These are phyloP conservation scores for Yponomeuta evonymella DNA, from an alignment of 2,888 invertebrate genomes.

Conservation along the genomic window DNA sequence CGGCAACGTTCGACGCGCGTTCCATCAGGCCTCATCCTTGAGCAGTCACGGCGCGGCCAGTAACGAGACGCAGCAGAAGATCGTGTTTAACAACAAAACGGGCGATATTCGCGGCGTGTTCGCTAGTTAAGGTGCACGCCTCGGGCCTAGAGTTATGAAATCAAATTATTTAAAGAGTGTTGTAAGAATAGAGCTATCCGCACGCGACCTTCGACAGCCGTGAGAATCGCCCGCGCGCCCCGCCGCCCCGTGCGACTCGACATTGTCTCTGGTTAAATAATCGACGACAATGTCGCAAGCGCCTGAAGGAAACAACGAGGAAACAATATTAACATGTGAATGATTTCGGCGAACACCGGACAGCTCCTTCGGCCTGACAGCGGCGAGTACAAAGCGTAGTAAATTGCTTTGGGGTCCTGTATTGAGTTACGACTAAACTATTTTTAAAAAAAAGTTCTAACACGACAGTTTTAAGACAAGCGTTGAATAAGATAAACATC, in stretches of 20 bases:
- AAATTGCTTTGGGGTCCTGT: too few relatives aligned
- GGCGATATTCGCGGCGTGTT: conserved; percentile 15
- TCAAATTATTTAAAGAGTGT: conserved; percentile 70
- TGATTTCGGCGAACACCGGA: background rate
- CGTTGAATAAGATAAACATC: background rate
- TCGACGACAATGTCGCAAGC: conserved; percentile 55
- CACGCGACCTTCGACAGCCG: conserved; percentile 66
- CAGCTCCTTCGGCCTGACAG: background rate
- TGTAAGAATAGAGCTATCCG: conserved; percentile 64
- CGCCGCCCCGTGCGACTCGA: conserved; percentile 54
- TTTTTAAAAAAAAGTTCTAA: too few relatives aligned
- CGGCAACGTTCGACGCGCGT: background rate
- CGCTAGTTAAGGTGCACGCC: conserved; percentile 41
- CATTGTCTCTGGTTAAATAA: conserved; percentile 72
- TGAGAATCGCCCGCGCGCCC: conserved; percentile 59
- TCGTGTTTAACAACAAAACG: conserved; percentile 7
- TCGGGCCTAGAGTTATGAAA: conserved; percentile 61
- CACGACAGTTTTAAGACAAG: background rate
- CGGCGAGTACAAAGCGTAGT: too few relatives aligned
- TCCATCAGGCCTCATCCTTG: background rate
- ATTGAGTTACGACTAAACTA: too few relatives aligned
- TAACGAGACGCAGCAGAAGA: conserved; percentile 5
- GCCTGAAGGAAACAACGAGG: conserved; percentile 21
- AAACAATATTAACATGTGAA: background rate
- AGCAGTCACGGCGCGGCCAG: background rate